These are phyloP conservation scores for Macaria notata DNA, from an alignment of 2,888 invertebrate genomes.

Conservation along the genomic window DNA sequence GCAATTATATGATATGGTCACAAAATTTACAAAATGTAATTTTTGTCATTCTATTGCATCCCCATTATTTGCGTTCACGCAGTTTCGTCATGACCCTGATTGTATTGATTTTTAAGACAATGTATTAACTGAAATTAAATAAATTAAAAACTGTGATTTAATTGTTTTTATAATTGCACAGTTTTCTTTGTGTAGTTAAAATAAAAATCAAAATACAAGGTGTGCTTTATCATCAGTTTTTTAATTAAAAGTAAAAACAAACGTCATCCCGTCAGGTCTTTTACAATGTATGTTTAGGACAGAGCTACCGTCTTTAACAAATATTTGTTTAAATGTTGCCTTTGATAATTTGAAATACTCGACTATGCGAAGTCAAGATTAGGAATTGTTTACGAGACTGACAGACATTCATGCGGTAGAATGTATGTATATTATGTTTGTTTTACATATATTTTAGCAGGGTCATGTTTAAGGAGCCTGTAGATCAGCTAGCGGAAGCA, in stretches of 20 bases:
- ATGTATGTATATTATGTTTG: neutral
- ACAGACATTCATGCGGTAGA: neutral
- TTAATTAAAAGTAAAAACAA: conserved; percentile 19
- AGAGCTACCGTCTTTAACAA: conserved; percentile 24
- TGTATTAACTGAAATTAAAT: too few relatives aligned
- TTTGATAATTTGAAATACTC: conserved; percentile 20
- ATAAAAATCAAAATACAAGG: neutral
- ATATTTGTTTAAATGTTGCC: conserved; percentile 26
- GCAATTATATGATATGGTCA: too few relatives aligned
- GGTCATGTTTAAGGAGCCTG: too few relatives aligned
- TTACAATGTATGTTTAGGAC: conserved; percentile 32
- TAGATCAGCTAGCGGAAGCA: too few relatives aligned
- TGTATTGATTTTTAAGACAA: too few relatives aligned
- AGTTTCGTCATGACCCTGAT: too few relatives aligned
- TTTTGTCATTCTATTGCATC: too few relatives aligned
- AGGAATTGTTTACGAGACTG: neutral
- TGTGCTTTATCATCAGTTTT: conserved; percentile 13
- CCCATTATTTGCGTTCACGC: too few relatives aligned
- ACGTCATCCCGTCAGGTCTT: conserved; percentile 12
- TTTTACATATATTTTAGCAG: too few relatives aligned
- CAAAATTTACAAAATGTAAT: too few relatives aligned
- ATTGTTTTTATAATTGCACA: too few relatives aligned
- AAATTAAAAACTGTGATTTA: too few relatives aligned
- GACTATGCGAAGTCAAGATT: neutral
- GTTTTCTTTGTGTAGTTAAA: neutral